Conservation (phyloP, 2,113 vertebrate species). For the Thinocorus orbignyianus region DNA sequence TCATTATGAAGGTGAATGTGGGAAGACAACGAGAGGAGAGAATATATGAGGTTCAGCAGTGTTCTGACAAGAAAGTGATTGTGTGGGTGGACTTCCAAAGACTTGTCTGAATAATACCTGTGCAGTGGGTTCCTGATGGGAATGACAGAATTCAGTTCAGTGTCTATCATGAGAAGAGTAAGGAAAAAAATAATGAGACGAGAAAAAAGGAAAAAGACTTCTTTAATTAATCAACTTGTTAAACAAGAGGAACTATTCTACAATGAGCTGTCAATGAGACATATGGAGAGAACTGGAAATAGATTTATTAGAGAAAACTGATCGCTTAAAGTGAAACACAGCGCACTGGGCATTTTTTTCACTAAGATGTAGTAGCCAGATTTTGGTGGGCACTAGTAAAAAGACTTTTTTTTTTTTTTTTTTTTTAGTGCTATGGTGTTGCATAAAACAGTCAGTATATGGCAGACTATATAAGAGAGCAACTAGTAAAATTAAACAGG, state of each 20-base stretch:
- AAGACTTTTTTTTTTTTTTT: background rate
- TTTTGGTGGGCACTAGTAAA: background rate
- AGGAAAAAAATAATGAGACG: background rate
- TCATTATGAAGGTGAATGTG: background rate
- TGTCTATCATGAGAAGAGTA: background rate
- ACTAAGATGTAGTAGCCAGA: background rate
- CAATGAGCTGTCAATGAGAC: background rate
- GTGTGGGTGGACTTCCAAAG: constrained; percentile 31
- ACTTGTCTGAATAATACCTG: background rate
- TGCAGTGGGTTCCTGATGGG: background rate
- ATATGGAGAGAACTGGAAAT: background rate
- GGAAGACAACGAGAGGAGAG: background rate
- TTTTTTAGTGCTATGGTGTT: background rate
- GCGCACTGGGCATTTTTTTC: background rate
- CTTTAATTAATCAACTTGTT: constrained; percentile 10
- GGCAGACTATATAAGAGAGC: background rate
- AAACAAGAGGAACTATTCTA: background rate
- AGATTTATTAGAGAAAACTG: background rate
- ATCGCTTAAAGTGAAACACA: background rate
- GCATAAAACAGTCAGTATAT: background rate
- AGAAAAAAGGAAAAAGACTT: background rate
- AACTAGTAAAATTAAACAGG: background rate
- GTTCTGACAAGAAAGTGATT: background rate
- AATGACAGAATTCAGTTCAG: constrained; percentile 35
- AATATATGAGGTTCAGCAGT: background rate